phyloP scores from a whole-genome alignment of 2,888 invertebrate genomes.

The Amphipyra tragopoginis region DNA sequence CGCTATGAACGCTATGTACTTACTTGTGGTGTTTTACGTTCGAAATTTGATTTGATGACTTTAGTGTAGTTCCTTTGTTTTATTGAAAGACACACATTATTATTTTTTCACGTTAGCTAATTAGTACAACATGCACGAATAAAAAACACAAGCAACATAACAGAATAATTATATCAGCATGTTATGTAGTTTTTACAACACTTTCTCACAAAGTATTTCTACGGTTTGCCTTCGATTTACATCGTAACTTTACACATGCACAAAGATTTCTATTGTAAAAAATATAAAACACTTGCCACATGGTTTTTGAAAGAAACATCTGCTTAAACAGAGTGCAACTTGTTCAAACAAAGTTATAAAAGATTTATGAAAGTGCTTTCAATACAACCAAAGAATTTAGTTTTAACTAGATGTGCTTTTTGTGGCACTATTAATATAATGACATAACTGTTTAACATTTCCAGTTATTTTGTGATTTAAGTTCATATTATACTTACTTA shows the following conservation, averaged over 20 bases:
- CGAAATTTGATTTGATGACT: slow-evolving; percentile 7
- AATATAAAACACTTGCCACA: neutral
- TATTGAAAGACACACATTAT: neutral
- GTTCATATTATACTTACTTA: too few relatives aligned
- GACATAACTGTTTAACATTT: too few relatives aligned
- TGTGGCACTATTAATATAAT: too few relatives aligned
- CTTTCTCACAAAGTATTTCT: slow-evolving; percentile 47
- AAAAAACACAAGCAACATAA: slow-evolving; percentile 21
- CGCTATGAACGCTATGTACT: slow-evolving; percentile 12
- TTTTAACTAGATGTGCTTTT: too few relatives aligned
- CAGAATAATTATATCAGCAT: slow-evolving; percentile 37
- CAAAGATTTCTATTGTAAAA: slow-evolving; percentile 2
- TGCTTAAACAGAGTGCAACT: neutral
- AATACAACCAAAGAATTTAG: too few relatives aligned
- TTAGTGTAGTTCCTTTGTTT: slow-evolving; percentile 9
- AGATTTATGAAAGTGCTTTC: too few relatives aligned
- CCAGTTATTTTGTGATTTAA: neutral
- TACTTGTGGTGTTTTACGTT: slow-evolving; percentile 36
- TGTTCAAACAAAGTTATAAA: too few relatives aligned
- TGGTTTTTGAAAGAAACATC: neutral
- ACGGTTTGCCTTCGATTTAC: slow-evolving; percentile 13
- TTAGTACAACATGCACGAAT: slow-evolving; percentile 18
- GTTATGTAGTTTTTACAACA: slow-evolving; percentile 45
- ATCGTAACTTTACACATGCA: slow-evolving; percentile 17
- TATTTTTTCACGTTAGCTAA: neutral